Evolutionary conservation across 2,888 invertebrate genomes (phyloP).

Genomic region (Metopia argyrocephala): DNA sequence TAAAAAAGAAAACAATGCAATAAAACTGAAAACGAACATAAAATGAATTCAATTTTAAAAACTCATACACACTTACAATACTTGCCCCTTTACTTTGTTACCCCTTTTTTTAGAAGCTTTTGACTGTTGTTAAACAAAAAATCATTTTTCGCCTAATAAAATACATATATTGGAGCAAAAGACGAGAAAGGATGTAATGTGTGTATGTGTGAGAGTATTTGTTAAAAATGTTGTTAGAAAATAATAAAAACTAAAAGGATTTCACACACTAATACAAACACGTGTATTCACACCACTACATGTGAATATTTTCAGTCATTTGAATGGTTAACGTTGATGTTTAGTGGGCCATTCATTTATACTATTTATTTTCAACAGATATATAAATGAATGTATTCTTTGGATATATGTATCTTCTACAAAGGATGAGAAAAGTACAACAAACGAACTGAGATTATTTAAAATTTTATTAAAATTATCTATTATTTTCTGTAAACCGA

Average conservation of each 20-base stretch:
- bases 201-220: slow-evolving; percentile 2
- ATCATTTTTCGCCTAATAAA: slow-evolving; percentile 76
- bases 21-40: slow-evolving; percentile 15
- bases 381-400: background rate
- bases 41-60: slow-evolving; percentile 49
- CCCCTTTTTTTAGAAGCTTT: background rate
- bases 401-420: too few relatives aligned
- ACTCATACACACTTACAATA: slow-evolving; percentile 68
- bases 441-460: too few relatives aligned
- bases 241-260: slow-evolving; percentile 47
- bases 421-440: too few relatives aligned
- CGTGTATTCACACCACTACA: slow-evolving; percentile 45
- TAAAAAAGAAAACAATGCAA: slow-evolving; percentile 19
- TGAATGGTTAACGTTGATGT: slow-evolving; percentile 53
- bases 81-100: background rate
- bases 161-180: slow-evolving; percentile 66
- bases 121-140: slow-evolving; percentile 65
- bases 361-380: slow-evolving; percentile 23
- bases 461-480: too few relatives aligned
- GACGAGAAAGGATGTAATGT: background rate
- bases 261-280: slow-evolving; percentile 10
- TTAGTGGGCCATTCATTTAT: slow-evolving; percentile 55
- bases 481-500: too few relatives aligned
- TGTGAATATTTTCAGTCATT: slow-evolving; percentile 37
- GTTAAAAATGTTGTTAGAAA: slow-evolving; percentile 50